Evolutionary conservation across 2,113 vertebrate species (phyloP).

Genomic region (Chaetura pelagica): DNA sequence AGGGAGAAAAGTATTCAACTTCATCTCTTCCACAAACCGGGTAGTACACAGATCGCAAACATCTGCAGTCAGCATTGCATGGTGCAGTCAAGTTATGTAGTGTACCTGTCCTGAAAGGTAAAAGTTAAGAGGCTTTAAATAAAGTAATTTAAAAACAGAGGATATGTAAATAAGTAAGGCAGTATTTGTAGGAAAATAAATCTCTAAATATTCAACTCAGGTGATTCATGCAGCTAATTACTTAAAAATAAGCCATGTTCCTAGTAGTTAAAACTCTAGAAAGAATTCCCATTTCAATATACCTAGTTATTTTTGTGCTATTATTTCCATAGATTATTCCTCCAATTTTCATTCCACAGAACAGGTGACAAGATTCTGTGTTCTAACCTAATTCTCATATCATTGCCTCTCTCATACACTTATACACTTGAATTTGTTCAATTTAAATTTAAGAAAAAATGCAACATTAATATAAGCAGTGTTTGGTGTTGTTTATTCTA

Average conservation of each 20-base stretch:
- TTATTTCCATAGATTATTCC: not conserved
- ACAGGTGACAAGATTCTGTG: not conserved
- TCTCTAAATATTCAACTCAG: not conserved
- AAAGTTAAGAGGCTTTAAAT: not conserved
- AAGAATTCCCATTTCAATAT: not conserved
- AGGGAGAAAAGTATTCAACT: slow-evolving; percentile 84
- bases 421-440: not conserved
- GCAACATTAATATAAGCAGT: not conserved
- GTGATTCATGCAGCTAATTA: not conserved
- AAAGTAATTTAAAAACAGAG: not conserved
- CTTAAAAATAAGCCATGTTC: not conserved
- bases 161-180: not conserved
- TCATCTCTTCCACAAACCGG: slow-evolving; percentile 80
- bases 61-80: slow-evolving; percentile 79
- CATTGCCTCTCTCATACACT: not conserved
- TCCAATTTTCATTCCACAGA: not conserved
- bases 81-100: slow-evolving; percentile 68
- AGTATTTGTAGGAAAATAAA: not conserved
- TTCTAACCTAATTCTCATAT: not conserved
- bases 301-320: not conserved
- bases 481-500: not conserved
- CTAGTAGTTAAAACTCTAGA: not conserved
- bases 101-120: slow-evolving; percentile 71
- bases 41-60: slow-evolving; percentile 74
- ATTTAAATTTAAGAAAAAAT: not conserved